Percentiles rank a stretch among this genome's conserved stretches.
Conservation (phyloP, 2,113 vertebrate genomes). For the Sinocyclocheilus anophthalmus region DNA sequence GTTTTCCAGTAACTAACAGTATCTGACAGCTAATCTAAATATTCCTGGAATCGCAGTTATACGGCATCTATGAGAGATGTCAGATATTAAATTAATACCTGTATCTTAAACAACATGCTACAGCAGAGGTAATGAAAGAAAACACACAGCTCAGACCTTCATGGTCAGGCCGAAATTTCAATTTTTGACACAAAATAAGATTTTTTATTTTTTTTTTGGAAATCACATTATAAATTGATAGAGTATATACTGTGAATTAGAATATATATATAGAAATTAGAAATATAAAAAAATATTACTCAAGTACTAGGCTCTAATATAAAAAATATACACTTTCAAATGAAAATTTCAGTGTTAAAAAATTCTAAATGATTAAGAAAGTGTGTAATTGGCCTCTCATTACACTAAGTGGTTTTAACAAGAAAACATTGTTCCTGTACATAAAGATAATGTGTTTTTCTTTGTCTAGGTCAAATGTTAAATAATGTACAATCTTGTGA, state of each 20-base stretch:
- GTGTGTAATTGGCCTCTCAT: background rate
- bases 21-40: conserved; percentile 29
- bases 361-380: background rate
- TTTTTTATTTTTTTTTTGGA: background rate
- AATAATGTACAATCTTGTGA: background rate
- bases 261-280: too few species aligned
- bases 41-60: background rate
- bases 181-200: background rate
- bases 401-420: background rate
- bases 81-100: conserved; percentile 4
- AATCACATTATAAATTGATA: background rate
- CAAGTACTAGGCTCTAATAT: too few species aligned
- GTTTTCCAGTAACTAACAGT: background rate
- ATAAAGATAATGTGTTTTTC: background rate
- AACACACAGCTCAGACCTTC: background rate
- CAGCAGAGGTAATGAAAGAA: background rate
- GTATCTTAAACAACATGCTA: background rate
- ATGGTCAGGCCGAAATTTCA: background rate
- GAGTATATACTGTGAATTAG: background rate
- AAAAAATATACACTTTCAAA: too few species aligned
- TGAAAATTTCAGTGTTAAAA: background rate
- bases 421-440: background rate
- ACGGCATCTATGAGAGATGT: background rate
- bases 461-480: background rate
- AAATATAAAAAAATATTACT: too few species aligned